Evolutionary conservation across 2,888 invertebrate species (phyloP), one percentile per base, ranked within the genome.

Genomic region (Leptinotarsa rubiginosa): DNA sequence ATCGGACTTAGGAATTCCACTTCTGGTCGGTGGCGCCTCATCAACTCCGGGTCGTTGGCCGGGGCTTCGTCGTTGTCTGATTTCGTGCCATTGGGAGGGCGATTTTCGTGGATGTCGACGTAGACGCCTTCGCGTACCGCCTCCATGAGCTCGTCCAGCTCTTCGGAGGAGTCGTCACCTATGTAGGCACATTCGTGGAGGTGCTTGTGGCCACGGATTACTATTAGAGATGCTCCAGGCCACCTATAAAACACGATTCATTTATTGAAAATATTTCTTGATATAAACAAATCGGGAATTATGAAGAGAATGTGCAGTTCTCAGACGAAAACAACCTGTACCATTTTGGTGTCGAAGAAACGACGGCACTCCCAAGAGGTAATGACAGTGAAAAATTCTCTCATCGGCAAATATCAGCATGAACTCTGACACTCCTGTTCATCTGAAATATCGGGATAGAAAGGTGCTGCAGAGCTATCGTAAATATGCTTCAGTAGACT

Each of bases 131-230:
- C 75, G 13, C 80, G 77, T 12, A 86, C 84, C 12, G 85, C 83
- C 77, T 87, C 87, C 81, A 86, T 83, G 10, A 87, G 72, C 82
- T 94, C 93, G 31, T 93, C 93, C 10, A 92, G 85, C 81, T 94
- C 94, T 84, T 94, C 94, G 0, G 94, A 93, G 0, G 94, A 94
- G 83, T 94, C 92, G 83, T 95, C 94, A 0, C 95, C 95, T 69
- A 95, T 94, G 87, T 94, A 95, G 0, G 94, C 94, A 83, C 95
- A 95, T 81, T 94, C 93, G 81, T 94, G 93, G 0, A 95, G 89
- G 84, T 94, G 93, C 78, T 92, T 92, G 87, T 94, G 93, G 0
- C 95, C 94, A 83, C 93, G 91, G 74, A 95, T 93, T 85, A 95
- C 92, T 74, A 94, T 93, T 62, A 95, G 88, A 0, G 94, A 94